phyloP scores from a whole-genome alignment of 1,140 invertebrate species.

The Magallana angulata region DNA sequence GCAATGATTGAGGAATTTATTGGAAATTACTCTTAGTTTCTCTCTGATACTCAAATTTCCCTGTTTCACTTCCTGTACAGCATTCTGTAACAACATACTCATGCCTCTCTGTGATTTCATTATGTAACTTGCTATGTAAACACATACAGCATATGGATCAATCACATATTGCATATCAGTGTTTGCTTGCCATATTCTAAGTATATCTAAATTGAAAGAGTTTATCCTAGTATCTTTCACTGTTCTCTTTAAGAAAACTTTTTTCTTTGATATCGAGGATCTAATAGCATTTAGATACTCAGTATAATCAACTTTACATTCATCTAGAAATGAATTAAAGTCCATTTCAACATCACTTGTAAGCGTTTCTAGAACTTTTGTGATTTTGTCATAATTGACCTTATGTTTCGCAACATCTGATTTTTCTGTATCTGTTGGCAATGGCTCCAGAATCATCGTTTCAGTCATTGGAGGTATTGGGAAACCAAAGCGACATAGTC shows the following conservation, averaged over 20 bases:
- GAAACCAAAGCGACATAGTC: slow-evolving; percentile 41
- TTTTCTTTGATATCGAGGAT: too few relatives aligned
- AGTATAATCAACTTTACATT: too few relatives aligned
- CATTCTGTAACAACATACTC: background rate
- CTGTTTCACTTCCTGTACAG: slow-evolving; percentile 12
- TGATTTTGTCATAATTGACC: slow-evolving; percentile 41
- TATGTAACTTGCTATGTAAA: slow-evolving; percentile 59
- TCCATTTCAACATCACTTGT: slow-evolving; percentile 15
- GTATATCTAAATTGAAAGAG: too few relatives aligned
- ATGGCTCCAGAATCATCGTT: slow-evolving; percentile 30
- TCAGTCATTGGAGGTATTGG: slow-evolving; percentile 17
- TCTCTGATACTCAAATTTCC: slow-evolving; percentile 44
- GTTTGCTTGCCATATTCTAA: background rate
- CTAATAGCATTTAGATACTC: too few relatives aligned
- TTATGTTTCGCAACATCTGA: background rate
- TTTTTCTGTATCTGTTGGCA: slow-evolving; percentile 20
- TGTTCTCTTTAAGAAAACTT: slow-evolving; percentile 52
- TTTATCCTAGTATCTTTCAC: too few relatives aligned
- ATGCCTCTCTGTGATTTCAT: slow-evolving; percentile 60
- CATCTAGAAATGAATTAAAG: too few relatives aligned
- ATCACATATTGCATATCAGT: slow-evolving; percentile 56
- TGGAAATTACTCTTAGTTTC: slow-evolving; percentile 52
- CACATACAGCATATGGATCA: slow-evolving; percentile 54
- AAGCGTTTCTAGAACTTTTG: slow-evolving; percentile 31
- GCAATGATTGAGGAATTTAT: slow-evolving; percentile 62